Conservation (phyloP, 2,888 invertebrate genomes). For the Ophion obscuratus region DNA sequence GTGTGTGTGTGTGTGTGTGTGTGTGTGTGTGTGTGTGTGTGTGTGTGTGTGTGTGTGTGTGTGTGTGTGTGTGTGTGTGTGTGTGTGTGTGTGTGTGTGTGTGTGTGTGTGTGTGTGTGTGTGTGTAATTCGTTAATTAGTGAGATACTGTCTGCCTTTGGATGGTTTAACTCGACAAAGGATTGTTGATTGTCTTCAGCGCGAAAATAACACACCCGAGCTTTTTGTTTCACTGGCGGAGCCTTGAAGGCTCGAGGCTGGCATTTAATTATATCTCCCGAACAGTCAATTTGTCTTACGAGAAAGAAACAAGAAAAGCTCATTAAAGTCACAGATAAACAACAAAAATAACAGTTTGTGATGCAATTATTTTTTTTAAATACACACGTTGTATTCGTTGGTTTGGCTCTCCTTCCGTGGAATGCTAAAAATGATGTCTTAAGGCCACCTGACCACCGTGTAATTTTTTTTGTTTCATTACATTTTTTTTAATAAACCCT, state of each 20-base stretch:
- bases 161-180: conserved; percentile 6
- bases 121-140: conserved; percentile 32
- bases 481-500: too few relatives aligned
- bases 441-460: too few relatives aligned
- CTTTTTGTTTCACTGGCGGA: conserved; percentile 23
- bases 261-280: conserved; percentile 29
- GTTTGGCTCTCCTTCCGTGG: background rate
- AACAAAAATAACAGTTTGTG: background rate
- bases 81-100: too few relatives aligned
- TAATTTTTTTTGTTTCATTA: too few relatives aligned
- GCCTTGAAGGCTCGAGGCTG: conserved; percentile 53
- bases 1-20: too few relatives aligned
- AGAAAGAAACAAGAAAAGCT: background rate
- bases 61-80: too few relatives aligned
- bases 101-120: background rate
- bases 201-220: background rate
- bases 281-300: conserved; percentile 16
- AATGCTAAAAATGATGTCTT: background rate
- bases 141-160: conserved; percentile 38
- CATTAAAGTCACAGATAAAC: conserved; percentile 1
- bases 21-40: too few relatives aligned
- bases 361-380: background rate
- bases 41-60: too few relatives aligned
- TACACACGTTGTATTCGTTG: background rate
- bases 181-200: conserved; percentile 35